Evolutionary conservation across 2,797 vertebrate species (phyloP), one percentile per base, ranked within the genome.

Genomic region (Synanceia verrucosa): DNA sequence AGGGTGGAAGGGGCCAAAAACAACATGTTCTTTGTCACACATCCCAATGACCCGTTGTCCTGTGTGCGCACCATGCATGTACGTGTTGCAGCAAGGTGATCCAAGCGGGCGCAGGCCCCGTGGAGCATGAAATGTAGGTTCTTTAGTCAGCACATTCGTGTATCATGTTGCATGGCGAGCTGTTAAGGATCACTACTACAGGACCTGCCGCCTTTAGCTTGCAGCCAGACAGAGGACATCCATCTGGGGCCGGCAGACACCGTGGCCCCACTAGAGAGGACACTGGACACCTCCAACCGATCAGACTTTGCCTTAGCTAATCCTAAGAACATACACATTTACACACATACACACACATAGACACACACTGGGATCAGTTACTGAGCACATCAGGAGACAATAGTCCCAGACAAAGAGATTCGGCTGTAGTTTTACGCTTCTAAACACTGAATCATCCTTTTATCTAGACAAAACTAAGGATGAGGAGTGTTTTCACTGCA

Each of bases 111-210:
- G 72, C 81, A 85, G 78, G 81, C 84, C 84, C 79, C 76, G 81
- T 82, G 79, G 85, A 92, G 91, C 92, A 70, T 92, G 89, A 92
- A 87, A 90, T 90, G 89, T 90, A 90, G 86, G 82, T 88, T 89
- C 84, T 91, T 74, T 79, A 79, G 83, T 76, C 74, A 78, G 81
- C 86, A 73, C 84, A 81, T 88, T 89, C 81, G 81, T 80, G 85
- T 89, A 90, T 94, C 85, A 50, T 63, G 82, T 94, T 95, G 92
- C 93, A 28, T 41, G 83, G 71, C 36, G 67, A 84, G 83, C 87
- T 84, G 89, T 92, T 92, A 89, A 73, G 89, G 90, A 91, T 91
- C 86, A 88, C 79, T 76, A 77, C 85, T 70, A 73, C 67, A 65
- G 68, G 85, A 86, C 73, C 77, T 57, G 80, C 81, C 82, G 87